Conservation (phyloP, 2,888 invertebrate genomes). For the Dolichopus griseipennis region DNA sequence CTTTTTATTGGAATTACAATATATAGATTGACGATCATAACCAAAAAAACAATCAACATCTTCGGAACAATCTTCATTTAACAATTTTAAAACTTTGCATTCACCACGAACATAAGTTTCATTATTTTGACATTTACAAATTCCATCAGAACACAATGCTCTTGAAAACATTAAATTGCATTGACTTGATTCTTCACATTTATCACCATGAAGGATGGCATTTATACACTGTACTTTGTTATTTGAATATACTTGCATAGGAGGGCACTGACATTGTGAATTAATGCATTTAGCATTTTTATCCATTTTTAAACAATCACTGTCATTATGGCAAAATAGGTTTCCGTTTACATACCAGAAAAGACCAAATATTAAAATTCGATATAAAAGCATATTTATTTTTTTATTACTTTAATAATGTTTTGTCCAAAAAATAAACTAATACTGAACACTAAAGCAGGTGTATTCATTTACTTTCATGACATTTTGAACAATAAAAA, state of each 20-base stretch:
- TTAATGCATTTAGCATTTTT: background rate
- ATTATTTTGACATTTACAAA: slow-evolving; percentile 42
- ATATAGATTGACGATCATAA: slow-evolving; percentile 40
- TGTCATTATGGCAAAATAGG: background rate
- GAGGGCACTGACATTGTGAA: background rate
- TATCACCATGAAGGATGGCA: slow-evolving; percentile 33
- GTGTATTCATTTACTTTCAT: too few species aligned
- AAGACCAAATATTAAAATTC: too few species aligned
- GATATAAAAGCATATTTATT: too few species aligned
- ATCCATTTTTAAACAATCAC: background rate
- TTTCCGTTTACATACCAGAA: too few species aligned
- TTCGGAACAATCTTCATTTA: slow-evolving; percentile 37
- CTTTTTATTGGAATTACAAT: slow-evolving; percentile 33
- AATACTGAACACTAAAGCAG: too few species aligned
- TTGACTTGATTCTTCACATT: slow-evolving; percentile 39
- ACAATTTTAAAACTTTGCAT: slow-evolving; percentile 37
- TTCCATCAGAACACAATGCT: slow-evolving; percentile 41
- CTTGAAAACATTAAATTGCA: slow-evolving; percentile 45
- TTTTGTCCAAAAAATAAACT: too few species aligned
- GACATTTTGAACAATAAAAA: too few species aligned
- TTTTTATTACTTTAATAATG: too few species aligned
- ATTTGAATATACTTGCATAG: background rate
- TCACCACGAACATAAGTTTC: slow-evolving; percentile 39
- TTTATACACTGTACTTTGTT: background rate
- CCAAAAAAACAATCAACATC: slow-evolving; percentile 40